Evolutionary conservation across 1,140 invertebrate genomes (phyloP), one percentile per base, ranked within the genome.

Genomic region (Drosophila eugracilis): DNA sequence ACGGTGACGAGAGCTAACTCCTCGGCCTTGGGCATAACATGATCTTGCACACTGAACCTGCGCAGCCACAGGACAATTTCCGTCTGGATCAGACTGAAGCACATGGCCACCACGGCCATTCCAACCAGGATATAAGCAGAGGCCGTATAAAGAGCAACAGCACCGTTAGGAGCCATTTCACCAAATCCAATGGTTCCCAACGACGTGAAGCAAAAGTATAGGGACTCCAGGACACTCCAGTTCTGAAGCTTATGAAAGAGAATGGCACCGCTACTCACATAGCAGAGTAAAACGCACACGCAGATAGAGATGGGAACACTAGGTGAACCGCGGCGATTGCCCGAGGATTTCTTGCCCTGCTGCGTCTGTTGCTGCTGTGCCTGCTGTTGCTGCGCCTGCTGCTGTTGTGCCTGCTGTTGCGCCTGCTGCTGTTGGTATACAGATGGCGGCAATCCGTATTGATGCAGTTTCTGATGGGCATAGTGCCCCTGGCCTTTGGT

Each of bases 71-170:
- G 91, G 58, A 96, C 94, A 75, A 98, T 95, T 92, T 99, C 97
- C 80, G 98, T 97, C 92, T 99, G 97, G 63, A 99, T 97, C 41
- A 99, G 93, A 91, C 97, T 98, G 92, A 98, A 99, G 92, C 97
- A 98, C 96, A 99, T 99, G 14, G 98, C 98, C 60, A 99, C 95
- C 50, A 99, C 93, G 4, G 98, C 97, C 94, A 99, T 97, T 14
- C 98, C 98, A 37, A 98, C 94, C 22, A 99, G 93, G 42, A 99
- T 96, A 91, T 99, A 99, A 44, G 94, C 94, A 77, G 93, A 95
- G 85, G 94, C 94, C 12, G 95, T 95, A 48, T 96, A 94, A 66
- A 95, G 92, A 4, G 94, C 96, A 7, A 91, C 4, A 0, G 77
- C 66, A 5, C 88, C 89, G 58, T 94, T 92, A 45, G 97, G 94